These are phyloP conservation scores for Macrophya alboannulata DNA, from an alignment of 2,888 invertebrate species.

Conservation along the genomic window DNA sequence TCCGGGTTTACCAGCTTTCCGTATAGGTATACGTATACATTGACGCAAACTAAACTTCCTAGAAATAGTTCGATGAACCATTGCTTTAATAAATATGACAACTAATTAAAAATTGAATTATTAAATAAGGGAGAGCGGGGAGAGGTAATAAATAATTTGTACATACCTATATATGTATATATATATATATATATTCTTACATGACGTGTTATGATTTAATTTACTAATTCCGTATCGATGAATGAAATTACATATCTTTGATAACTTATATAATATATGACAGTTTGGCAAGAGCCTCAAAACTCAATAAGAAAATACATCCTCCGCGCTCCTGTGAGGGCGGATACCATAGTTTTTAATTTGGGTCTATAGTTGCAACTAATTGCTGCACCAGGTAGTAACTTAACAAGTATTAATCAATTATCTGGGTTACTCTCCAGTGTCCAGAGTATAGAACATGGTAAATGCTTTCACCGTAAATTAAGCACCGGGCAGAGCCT, in stretches of 20 bases:
- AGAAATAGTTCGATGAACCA: not conserved
- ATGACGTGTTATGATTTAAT: constrained; percentile 62
- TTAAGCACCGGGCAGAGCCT: not conserved
- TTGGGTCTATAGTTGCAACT: constrained; percentile 14
- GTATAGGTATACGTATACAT: no score
- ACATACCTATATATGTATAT: no score
- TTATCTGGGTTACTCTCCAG: not conserved
- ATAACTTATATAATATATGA: constrained; percentile 68
- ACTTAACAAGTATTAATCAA: constrained; percentile 24
- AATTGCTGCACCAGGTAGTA: constrained; percentile 29
- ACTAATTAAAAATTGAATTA: not conserved
- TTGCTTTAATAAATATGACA: not conserved
- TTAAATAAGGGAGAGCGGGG: not conserved
- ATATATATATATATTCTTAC: not conserved
- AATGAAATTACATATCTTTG: constrained; percentile 75
- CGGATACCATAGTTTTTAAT: constrained; percentile 67
- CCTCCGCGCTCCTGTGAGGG: constrained; percentile 65
- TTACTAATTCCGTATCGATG: constrained; percentile 72
- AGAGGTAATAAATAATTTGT: not conserved
- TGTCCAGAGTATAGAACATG: not conserved
- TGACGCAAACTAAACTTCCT: not conserved
- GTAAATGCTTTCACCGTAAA: not conserved
- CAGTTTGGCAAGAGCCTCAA: constrained; percentile 71
- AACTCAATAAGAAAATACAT: constrained; percentile 76
- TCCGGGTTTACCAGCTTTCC: not conserved